phyloP scores from a whole-genome alignment of 2,797 vertebrate species.

The Halcyon smyrnensis region DNA sequence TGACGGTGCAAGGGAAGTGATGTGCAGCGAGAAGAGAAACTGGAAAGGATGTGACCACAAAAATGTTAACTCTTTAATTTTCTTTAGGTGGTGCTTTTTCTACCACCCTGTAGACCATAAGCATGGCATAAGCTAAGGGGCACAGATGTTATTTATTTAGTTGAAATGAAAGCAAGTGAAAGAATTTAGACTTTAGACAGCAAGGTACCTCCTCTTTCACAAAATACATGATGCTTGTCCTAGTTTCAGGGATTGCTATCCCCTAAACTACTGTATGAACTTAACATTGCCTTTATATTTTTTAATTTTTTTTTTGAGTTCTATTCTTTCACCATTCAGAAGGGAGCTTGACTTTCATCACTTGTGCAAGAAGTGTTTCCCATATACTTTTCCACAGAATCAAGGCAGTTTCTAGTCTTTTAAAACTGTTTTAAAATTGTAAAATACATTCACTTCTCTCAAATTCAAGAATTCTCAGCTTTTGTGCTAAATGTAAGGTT shows the following conservation, averaged over 20 bases:
- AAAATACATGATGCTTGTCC: accelerated
- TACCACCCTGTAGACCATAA: neutral
- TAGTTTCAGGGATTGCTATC: neutral
- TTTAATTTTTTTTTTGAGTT: neutral
- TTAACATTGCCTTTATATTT: neutral
- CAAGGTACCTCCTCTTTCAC: neutral
- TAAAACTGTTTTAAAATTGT: neutral
- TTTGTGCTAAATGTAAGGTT: neutral
- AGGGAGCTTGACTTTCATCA: neutral
- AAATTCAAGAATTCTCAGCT: neutral
- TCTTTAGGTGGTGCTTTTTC: neutral
- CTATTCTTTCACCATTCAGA: neutral
- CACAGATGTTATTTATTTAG: neutral
- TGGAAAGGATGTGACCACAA: neutral
- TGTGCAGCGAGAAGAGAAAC: neutral
- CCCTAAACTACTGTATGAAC: neutral
- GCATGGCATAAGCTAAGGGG: neutral
- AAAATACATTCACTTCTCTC: neutral
- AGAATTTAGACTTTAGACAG: neutral
- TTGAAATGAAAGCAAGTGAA: neutral
- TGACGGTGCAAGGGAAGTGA: neutral
- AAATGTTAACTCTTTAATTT: neutral
- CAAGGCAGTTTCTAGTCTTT: neutral
- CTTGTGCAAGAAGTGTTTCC: neutral
- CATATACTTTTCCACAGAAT: neutral